Percentiles rank a stretch among this genome's conserved stretches.
These are phyloP conservation scores for Sycobia sp. DNA, from an alignment of 1,140 invertebrate genomes.

Conservation along the genomic window DNA sequence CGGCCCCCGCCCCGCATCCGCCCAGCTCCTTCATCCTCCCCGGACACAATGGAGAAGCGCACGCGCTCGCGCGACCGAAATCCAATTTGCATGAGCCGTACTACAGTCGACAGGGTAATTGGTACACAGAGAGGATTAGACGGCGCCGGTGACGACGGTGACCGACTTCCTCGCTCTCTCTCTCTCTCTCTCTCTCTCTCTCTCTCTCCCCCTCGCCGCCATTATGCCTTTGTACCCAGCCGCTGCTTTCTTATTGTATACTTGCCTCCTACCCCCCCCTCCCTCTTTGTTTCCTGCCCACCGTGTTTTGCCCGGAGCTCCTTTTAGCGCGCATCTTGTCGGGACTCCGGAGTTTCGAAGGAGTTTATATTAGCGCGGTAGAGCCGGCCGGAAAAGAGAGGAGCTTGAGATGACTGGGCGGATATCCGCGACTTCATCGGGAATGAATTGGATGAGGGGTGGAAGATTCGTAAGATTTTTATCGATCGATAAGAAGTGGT, in stretches of 20 bases:
- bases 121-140: constrained; percentile 48
- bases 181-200: background rate
- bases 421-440: no score
- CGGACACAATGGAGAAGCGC: background rate
- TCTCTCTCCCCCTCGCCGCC: background rate
- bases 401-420: no score
- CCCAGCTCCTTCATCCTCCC: no score
- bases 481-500: no score
- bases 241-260: background rate
- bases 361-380: no score
- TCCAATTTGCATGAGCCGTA: constrained; percentile 52
- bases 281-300: background rate
- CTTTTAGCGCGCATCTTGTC: no score
- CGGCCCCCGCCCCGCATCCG: no score
- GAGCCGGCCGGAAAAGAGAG: no score
- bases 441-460: no score
- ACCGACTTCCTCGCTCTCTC: background rate
- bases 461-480: no score
- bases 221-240: background rate
- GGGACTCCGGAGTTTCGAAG: no score
- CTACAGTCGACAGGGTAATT: constrained; percentile 48
- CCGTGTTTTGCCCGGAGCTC: background rate
- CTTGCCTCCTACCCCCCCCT: background rate
- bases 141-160: constrained; percentile 11
- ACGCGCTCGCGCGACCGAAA: constrained; percentile 40